Evolutionary conservation across 2,113 vertebrate species (phyloP), one percentile per base, ranked within the genome.

Genomic region (Platycercus adscitus): DNA sequence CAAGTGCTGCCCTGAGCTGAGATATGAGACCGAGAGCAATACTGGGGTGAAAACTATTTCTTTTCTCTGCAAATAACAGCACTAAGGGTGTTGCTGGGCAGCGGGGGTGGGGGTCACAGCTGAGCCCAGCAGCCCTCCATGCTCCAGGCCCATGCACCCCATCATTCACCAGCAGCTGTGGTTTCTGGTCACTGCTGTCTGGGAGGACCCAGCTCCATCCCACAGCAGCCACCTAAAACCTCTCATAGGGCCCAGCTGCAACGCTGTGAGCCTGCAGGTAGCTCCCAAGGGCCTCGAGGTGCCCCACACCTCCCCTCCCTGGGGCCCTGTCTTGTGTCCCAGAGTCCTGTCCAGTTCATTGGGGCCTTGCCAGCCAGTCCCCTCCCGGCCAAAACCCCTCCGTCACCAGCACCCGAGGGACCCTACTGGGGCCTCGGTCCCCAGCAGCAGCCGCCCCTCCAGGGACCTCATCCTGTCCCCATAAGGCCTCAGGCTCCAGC

Each of bases 361-460:
- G 4, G 8, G 23, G 29, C 5, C 25, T 41, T 21, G 35, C 39
- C 41, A 83, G 58, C 9, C 43, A 41, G 7, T 3, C 1, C 8
- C 9, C 11, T 50, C 44, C 25, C n/a, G 2, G 5, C 7, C 37
- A 52, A 58, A 33, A 4, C 0, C 6, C 15, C 8, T 33, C 37
- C 3, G 17, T 8, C 61, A 33, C 6, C 50, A 66, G 46, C 55
- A 23, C 13, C 14, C 25, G 53, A 55, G 17, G 17, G 31, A 53
- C 9, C 4, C 3, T 75, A 13, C 1, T 5, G 12, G 8, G 35
- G 23, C 5, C 21, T 61, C 12, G 2, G 17, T 1, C 17, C 29
- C 16, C 53, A 52, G 61, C 24, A 44, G 66, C 66, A 66, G 46
- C 6, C 5, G 29, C 5, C 7, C 7, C 8, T 11, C 19, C 56